Percentiles rank a stretch among this genome's conserved stretches.
phyloP scores from a whole-genome alignment of 2,113 vertebrate genomes.

The Caretta caretta region DNA sequence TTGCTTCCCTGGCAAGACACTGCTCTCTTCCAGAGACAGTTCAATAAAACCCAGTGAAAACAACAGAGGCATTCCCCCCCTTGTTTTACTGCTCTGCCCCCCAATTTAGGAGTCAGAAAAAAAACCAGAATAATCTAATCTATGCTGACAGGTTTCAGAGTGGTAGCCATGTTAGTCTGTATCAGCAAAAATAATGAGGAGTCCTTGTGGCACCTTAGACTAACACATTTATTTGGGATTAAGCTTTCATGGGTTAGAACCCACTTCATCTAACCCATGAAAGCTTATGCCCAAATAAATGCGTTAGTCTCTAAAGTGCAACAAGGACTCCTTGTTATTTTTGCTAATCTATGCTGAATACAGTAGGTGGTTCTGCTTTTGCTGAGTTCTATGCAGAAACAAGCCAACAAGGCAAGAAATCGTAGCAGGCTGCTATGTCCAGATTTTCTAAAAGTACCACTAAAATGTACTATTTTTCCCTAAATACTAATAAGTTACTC shows the following conservation, averaged over 20 bases:
- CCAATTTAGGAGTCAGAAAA: neutral
- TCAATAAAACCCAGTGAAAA: neutral
- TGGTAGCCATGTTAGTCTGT: too few relatives aligned
- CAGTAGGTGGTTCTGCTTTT: neutral
- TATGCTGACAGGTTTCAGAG: neutral
- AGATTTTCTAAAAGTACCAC: neutral
- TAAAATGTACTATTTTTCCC: neutral
- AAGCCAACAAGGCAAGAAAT: neutral
- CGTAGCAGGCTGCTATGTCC: rapidly evolving
- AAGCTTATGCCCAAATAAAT: too few relatives aligned
- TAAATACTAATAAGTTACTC: neutral
- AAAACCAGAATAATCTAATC: neutral
- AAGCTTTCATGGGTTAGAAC: too few relatives aligned
- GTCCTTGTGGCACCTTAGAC: too few relatives aligned
- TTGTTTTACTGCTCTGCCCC: neutral
- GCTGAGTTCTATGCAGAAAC: neutral
- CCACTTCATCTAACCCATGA: too few relatives aligned
- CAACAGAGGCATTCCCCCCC: neutral
- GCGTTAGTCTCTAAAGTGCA: too few relatives aligned
- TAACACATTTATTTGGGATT: too few relatives aligned
- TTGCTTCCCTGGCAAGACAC: neutral
- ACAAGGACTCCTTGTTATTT: too few relatives aligned
- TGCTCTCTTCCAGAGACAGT: neutral
- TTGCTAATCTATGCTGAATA: neutral
- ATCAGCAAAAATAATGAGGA: too few relatives aligned